phyloP scores from a whole-genome alignment of 2,888 invertebrate species.

The Orchestes rusci region DNA sequence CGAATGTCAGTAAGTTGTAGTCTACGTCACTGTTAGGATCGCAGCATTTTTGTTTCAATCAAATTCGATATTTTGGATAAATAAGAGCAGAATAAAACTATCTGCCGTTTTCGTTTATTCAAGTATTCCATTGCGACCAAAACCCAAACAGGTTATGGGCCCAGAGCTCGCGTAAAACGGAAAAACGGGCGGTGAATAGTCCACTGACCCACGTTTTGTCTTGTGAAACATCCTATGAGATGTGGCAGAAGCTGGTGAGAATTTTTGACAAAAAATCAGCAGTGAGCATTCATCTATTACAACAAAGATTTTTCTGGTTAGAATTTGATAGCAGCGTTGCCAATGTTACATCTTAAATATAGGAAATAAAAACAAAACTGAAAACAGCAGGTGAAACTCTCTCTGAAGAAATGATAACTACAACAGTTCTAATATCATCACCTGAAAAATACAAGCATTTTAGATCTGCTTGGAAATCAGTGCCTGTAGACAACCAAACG shows the following conservation, averaged over 20 bases:
- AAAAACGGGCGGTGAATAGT: neutral
- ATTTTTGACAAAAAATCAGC: constrained; percentile 16
- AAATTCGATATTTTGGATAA: too few species aligned
- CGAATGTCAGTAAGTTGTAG: too few species aligned
- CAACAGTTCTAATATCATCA: constrained; percentile 23
- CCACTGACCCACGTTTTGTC: constrained; percentile 24
- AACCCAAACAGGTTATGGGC: neutral
- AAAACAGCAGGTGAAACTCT: constrained; percentile 22
- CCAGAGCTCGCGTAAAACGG: neutral
- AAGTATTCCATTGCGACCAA: neutral
- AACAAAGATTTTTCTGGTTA: constrained; percentile 10
- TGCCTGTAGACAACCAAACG: constrained; percentile 25
- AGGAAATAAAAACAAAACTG: constrained; percentile 4
- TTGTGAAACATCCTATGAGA: constrained; percentile 20
- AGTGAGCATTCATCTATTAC: constrained; percentile 8
- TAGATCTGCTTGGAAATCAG: constrained; percentile 26
- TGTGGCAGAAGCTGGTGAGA: constrained; percentile 26
- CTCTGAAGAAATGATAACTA: constrained; percentile 25
- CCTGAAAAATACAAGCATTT: constrained; percentile 24
- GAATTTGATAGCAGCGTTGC: neutral
- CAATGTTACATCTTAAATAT: constrained; percentile 2
- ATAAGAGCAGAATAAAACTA: too few species aligned
- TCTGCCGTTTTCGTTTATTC: too few species aligned
- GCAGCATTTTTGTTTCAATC: too few species aligned
- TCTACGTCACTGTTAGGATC: too few species aligned